Base-by-base conservation (phyloP, 2,888 invertebrate genomes). In the Macrostomum cliftonense region DNA sequence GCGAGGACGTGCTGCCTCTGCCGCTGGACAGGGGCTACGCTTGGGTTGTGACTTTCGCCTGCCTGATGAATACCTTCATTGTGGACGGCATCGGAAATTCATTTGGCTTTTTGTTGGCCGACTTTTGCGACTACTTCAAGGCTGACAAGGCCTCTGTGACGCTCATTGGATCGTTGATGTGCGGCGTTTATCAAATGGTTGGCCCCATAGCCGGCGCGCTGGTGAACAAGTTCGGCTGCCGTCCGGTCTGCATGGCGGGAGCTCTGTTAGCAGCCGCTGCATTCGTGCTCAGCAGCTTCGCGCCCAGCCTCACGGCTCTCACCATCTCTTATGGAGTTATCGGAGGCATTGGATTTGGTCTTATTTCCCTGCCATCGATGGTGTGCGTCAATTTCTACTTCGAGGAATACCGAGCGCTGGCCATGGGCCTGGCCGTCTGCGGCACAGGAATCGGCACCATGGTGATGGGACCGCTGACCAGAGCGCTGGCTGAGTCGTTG, bases 371-470 rank as follows among this genome's bases (percentile, higher is more conserved):
- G 58, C 93, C 93, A 0, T 82, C 91, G 1, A 87, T 95, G 38
- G 81, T 95, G 61, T 82, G 83, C 12, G 87, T 91, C 43, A 89
- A 93, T 17, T 93, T 88, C 73, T 95, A 95, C 75, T 95, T 95
- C 70, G 91, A 95, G 71, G 81, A 81, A 67, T 87, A 85, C 79
- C 77, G 95, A 47, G 91, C 91, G 1, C 70, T 95, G 48, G 95
- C 95, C 0, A 93, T 91, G 0, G 95, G 95, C 2, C 79, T 95
- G 47, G 86, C 91, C 0, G 82, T 95, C 7, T 91, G 91, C 63
- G 95, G 95, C 19, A 89, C 91, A 1, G 95, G 95, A 12, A 83
- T 89, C 14, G 91, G 91, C n/a, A 83, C 83, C 11, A 84, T 89
- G 63, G 71, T 83, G 2, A 79, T 91, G 63, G 81, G 86, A 0